Evolutionary conservation across 2,797 vertebrate species (phyloP).

Genomic region (Halcyon chelicuti): DNA sequence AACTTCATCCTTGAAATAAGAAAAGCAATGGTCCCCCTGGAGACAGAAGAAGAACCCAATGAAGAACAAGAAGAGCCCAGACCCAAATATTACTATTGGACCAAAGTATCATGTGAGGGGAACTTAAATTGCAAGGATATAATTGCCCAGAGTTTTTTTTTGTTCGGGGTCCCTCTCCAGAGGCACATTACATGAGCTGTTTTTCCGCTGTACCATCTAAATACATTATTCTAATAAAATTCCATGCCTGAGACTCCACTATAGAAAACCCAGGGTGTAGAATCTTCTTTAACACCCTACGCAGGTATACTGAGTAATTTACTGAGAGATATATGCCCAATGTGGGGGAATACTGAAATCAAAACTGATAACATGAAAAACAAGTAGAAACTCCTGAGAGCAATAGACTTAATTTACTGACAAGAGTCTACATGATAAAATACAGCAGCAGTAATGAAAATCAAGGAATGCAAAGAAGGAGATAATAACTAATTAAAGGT

Average conservation of each 20-base stretch:
- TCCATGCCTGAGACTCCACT: not conserved
- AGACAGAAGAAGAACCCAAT: not conserved
- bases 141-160: not conserved
- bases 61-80: not conserved
- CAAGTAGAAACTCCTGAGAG: not conserved
- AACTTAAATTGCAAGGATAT: not conserved
- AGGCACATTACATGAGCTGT: not conserved
- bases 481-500: not conserved
- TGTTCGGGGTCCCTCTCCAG: not conserved
- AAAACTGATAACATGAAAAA: constrained; percentile 13
- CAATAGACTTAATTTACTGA: not conserved
- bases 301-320: constrained; percentile 48
- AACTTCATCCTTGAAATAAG: not conserved
- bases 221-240: not conserved
- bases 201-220: not conserved
- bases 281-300: not conserved
- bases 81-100: not conserved
- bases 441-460: not conserved
- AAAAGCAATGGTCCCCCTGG: not conserved
- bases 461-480: not conserved
- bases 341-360: not conserved
- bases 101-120: not conserved
- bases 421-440: not conserved
- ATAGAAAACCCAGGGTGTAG: not conserved
- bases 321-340: constrained; percentile 10